Evolutionary conservation across 2,888 invertebrate genomes (phyloP).

Genomic region (Dryobotodes eremita): DNA sequence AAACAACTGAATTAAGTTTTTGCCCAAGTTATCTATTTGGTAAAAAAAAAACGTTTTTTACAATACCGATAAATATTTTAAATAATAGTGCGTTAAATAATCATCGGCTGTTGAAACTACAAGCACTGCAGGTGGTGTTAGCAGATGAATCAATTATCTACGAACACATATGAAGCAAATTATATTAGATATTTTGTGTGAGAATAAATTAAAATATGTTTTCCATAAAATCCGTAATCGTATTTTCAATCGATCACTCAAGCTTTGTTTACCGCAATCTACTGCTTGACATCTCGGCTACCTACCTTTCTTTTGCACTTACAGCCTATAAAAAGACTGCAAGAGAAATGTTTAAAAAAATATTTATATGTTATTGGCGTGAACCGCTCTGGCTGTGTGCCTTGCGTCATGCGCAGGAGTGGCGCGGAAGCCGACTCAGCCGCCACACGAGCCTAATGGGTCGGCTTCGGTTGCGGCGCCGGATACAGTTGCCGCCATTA

Average conservation of each 20-base stretch:
- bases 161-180: conserved; percentile 15
- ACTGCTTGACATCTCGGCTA: neutral
- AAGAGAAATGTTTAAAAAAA: neutral
- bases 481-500: conserved; percentile 28
- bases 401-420: conserved; percentile 43
- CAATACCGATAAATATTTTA: neutral
- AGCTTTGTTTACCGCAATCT: conserved; percentile 23
- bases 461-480: conserved; percentile 42
- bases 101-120: neutral
- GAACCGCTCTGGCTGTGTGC: neutral
- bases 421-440: conserved; percentile 31
- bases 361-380: neutral
- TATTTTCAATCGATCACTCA: conserved; percentile 40
- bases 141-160: conserved; percentile 34
- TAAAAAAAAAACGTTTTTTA: neutral
- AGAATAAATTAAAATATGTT: conserved; percentile 25
- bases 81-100: conserved; percentile 1
- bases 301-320: neutral
- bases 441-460: conserved; percentile 24
- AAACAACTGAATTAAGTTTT: neutral
- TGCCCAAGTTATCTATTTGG: neutral
- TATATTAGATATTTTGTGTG: conserved; percentile 11
- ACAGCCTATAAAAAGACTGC: neutral
- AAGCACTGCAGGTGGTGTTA: conserved; percentile 3
- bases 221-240: conserved; percentile 19